A percentile compares a stretch with the other conserved stretches of the same genome.
Evolutionary conservation across 35 echinoderm and acorn worm genomes (phyloP).

Genomic region (Ophioderma brevispina): DNA sequence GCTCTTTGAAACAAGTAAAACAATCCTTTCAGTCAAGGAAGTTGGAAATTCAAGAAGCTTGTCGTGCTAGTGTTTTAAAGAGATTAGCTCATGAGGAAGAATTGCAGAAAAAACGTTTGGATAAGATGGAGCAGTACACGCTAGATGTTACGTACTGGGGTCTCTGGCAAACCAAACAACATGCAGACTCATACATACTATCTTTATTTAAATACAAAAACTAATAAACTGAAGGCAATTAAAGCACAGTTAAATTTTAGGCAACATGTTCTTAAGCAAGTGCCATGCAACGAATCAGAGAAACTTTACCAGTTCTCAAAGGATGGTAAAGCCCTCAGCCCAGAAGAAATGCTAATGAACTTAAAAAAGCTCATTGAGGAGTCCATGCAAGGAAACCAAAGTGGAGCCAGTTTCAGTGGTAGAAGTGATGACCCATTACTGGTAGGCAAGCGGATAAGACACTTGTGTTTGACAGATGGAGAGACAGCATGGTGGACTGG

Average conservation of each 20-base stretch:
- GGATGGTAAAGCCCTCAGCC: background rate
- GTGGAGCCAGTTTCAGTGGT: background rate
- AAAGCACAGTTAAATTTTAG: background rate
- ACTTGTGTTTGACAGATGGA: background rate
- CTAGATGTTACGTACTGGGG: conserved; percentile 26
- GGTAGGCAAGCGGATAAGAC: background rate
- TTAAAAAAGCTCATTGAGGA: background rate
- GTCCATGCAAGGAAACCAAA: background rate
- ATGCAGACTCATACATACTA: background rate
- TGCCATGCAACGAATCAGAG: background rate
- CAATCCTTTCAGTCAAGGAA: conserved; percentile 15
- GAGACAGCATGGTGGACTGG: background rate
- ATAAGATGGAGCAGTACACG: background rate
- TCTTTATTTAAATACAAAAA: background rate
- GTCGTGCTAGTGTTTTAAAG: background rate
- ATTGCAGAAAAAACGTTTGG: background rate
- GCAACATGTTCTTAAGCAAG: background rate
- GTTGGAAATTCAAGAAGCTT: conserved; percentile 9
- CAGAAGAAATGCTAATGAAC: background rate
- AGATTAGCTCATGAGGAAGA: conserved; percentile 26
- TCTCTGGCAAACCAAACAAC: conserved; percentile 9
- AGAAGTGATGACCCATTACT: background rate
- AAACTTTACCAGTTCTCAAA: background rate
- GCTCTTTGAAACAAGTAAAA: background rate
- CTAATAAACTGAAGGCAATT: background rate